phyloP scores from a whole-genome alignment of 2,797 vertebrate genomes.

The Chloroceryle inda region DNA sequence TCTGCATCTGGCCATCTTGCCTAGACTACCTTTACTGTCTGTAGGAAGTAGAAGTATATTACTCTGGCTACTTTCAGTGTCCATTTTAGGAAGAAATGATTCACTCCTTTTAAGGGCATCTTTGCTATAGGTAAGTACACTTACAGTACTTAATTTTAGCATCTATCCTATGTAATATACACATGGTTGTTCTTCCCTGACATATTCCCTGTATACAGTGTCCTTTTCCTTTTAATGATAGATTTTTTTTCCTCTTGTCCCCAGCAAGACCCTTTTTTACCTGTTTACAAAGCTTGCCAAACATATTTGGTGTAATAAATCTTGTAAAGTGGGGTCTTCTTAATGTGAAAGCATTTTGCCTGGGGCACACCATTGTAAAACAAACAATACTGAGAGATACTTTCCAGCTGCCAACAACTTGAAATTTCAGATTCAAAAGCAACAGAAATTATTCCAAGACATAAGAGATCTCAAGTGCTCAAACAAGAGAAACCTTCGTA shows the following conservation, averaged over 20 bases:
- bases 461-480: neutral
- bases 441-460: neutral
- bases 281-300: neutral
- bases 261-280: neutral
- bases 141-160: constrained; percentile 5
- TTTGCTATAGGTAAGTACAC: neutral
- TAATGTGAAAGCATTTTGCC: neutral
- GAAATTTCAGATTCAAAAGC: neutral
- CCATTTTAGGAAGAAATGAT: constrained; percentile 22
- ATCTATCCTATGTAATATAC: neutral
- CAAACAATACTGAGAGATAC: neutral
- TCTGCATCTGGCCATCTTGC: neutral
- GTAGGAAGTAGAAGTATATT: neutral
- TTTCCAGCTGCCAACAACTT: neutral
- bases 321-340: neutral
- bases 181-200: neutral
- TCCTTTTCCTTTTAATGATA: neutral
- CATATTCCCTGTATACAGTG: neutral
- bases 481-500: neutral
- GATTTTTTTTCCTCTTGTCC: neutral
- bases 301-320: neutral
- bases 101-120: constrained; percentile 48
- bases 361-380: neutral
- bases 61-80: neutral
- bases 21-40: neutral